A percentile compares a stretch with the other conserved stretches of the same genome.
These are phyloP conservation scores for Antechinus flavipes DNA, from an alignment of 2,113 vertebrate species.

Conservation along the genomic window DNA sequence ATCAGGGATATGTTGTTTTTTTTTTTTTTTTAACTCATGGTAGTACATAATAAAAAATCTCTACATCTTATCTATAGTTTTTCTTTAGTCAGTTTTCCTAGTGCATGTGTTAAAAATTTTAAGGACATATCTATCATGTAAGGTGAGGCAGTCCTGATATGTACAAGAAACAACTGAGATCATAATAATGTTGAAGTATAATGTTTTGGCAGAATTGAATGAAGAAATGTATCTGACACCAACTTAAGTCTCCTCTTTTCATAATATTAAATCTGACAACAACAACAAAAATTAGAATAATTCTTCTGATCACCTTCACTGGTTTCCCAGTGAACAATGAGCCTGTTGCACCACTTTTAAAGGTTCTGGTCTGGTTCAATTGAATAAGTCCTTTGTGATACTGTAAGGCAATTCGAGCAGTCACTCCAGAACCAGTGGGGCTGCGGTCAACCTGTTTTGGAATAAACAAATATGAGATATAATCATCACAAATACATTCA, in stretches of 20 bases:
- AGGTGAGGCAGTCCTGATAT: neutral
- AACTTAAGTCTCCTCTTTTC: neutral
- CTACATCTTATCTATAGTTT: neutral
- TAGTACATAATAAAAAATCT: neutral
- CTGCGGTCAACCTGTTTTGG: constrained; percentile 93
- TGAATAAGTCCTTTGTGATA: constrained; percentile 92
- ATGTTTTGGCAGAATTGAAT: neutral
- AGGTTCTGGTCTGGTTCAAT: constrained; percentile 90
- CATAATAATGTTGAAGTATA: neutral
- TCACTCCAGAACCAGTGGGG: constrained; percentile 95
- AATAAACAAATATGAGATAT: neutral
- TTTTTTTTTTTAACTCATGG: neutral
- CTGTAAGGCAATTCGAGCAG: constrained; percentile 94
- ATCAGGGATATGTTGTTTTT: fast-evolving
- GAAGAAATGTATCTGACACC: neutral
- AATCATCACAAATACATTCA: neutral
- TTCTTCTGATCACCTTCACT: constrained; percentile 85
- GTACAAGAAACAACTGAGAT: neutral
- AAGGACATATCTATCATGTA: neutral
- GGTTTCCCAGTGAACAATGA: constrained; percentile 93
- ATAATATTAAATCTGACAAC: neutral
- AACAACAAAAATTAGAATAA: neutral
- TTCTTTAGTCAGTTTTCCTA: constrained; percentile 11
- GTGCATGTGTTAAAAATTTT: constrained; percentile 20
- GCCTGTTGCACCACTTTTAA: constrained; percentile 90